Conservation (phyloP, 2,797 vertebrate species). For the Anableps anableps region DNA sequence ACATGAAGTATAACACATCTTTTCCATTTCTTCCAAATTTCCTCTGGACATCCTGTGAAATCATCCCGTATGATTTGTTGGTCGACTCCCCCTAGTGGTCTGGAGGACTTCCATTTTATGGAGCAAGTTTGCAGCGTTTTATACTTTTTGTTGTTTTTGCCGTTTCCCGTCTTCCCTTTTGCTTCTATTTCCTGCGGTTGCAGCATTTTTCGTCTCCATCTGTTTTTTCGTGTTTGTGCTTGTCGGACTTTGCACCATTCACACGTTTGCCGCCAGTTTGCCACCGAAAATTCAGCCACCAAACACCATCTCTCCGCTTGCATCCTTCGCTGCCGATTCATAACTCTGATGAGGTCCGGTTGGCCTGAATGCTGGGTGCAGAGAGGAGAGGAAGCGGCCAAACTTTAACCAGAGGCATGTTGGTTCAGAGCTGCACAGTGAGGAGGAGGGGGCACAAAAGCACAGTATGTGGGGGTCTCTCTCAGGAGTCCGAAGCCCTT, state of each 20-base stretch:
- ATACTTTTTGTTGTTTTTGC: no score
- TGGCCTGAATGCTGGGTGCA: no score
- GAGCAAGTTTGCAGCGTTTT: no score
- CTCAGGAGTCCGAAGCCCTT: conserved; percentile 76
- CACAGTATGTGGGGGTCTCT: conserved; percentile 82
- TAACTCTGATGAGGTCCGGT: not conserved
- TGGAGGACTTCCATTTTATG: not conserved
- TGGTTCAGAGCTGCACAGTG: conserved; percentile 59
- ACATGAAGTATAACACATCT: no score
- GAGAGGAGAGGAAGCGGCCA: conserved; percentile 64
- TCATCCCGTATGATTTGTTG: no score
- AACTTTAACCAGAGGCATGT: conserved; percentile 64
- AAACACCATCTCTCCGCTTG: no score
- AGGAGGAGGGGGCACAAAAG: conserved; percentile 76
- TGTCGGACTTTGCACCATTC: not conserved
- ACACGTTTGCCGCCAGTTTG: no score
- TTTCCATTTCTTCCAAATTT: no score
- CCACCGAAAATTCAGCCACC: no score
- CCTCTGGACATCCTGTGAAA: no score
- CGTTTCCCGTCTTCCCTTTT: not conserved
- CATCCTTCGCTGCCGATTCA: not conserved
- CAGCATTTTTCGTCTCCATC: no score
- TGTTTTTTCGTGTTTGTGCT: no score
- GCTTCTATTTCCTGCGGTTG: not conserved
- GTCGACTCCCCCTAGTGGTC: not conserved